Evolutionary conservation across 2,113 vertebrate species (phyloP).

Genomic region (Sarotherodon lohbergeri): DNA sequence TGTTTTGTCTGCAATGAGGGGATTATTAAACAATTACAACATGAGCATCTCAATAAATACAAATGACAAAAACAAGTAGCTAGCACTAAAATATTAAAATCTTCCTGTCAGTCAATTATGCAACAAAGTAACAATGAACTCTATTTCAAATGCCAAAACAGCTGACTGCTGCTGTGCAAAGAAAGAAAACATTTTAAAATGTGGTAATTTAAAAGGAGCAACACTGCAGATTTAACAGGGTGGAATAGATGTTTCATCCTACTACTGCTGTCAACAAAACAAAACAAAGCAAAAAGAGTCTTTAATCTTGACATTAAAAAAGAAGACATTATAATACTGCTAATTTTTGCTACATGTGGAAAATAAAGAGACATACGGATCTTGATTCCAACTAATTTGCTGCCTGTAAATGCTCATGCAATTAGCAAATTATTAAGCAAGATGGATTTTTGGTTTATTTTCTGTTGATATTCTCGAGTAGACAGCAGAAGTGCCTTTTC

Average conservation of each 20-base stretch:
- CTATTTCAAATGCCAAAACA: background rate
- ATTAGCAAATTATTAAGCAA: background rate
- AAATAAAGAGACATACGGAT: background rate
- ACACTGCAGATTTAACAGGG: background rate
- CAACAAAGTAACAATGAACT: background rate
- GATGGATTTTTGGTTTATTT: background rate
- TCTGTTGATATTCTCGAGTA: background rate
- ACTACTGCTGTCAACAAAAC: background rate
- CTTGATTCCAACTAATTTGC: background rate
- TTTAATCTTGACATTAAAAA: background rate
- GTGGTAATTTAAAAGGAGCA: background rate
- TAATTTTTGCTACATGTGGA: background rate
- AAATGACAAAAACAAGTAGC: background rate
- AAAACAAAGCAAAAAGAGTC: background rate
- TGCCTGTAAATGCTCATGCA: background rate
- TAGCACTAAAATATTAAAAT: background rate
- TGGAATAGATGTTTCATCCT: background rate
- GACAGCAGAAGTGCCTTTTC: constrained; percentile 19
- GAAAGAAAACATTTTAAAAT: background rate
- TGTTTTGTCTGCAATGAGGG: background rate
- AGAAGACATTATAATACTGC: background rate
- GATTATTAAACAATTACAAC: background rate
- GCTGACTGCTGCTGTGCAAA: background rate
- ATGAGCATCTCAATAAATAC: background rate
- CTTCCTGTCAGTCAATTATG: background rate